These are phyloP conservation scores for Sinonovacula constricta DNA, from an alignment of 1,140 invertebrate genomes.

Conservation along the genomic window DNA sequence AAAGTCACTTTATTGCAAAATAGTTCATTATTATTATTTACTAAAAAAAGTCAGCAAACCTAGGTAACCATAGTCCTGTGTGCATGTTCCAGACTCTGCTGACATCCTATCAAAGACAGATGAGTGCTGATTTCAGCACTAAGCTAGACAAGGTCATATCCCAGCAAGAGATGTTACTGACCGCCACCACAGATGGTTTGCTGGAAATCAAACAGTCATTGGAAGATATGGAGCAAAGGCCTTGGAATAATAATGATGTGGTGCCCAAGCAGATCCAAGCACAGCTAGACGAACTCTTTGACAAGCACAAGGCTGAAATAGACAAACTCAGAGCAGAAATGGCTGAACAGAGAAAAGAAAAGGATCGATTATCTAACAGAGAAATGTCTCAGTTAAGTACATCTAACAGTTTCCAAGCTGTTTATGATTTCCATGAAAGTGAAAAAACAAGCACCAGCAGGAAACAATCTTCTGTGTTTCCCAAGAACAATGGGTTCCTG, in stretches of 20 bases:
- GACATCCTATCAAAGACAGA: too few relatives aligned
- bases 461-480: background rate
- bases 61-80: too few relatives aligned
- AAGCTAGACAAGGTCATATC: too few relatives aligned
- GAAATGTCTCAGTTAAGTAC: background rate
- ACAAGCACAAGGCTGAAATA: conserved; percentile 38
- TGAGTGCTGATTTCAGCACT: too few relatives aligned
- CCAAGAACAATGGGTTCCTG: conserved; percentile 15
- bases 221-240: too few relatives aligned
- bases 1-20: too few relatives aligned
- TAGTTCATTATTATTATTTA: too few relatives aligned
- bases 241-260: conserved; percentile 36
- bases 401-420: conserved; percentile 14
- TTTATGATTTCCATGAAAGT: conserved; percentile 29
- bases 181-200: too few relatives aligned
- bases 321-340: conserved; percentile 30
- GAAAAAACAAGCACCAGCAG: background rate
- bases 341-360: conserved; percentile 24
- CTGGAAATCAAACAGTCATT: too few relatives aligned
- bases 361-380: background rate
- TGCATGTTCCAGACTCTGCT: too few relatives aligned
- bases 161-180: too few relatives aligned
- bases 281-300: conserved; percentile 33
- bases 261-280: conserved; percentile 39
- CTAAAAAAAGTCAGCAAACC: too few relatives aligned